These are phyloP conservation scores for Silurus lanzhouensis DNA, from an alignment of 2,797 vertebrate genomes.

Conservation along the genomic window DNA sequence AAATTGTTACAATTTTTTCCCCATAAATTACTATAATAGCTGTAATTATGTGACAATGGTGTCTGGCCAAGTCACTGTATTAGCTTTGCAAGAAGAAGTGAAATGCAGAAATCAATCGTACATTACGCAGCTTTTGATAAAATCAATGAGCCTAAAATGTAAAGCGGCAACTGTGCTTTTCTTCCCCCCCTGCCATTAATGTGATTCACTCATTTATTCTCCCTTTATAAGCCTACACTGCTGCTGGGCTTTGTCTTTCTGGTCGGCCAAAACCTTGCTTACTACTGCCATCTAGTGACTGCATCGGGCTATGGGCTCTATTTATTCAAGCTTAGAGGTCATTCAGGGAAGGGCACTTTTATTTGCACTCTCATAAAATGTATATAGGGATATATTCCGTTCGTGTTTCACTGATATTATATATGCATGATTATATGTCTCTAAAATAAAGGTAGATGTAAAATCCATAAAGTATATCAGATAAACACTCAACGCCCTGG, in stretches of 20 bases:
- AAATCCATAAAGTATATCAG: not conserved
- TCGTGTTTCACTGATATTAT: not conserved
- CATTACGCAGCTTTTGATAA: slow-evolving; percentile 9
- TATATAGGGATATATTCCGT: not conserved
- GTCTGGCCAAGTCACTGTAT: slow-evolving; percentile 1
- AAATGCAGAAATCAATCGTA: slow-evolving; percentile 17
- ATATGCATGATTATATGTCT: not conserved
- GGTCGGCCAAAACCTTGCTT: slow-evolving; percentile 35
- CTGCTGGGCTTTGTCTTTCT: not conserved
- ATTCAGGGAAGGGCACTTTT: not conserved
- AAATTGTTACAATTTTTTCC: not conserved
- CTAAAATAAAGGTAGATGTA: not conserved
- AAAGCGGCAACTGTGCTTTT: not conserved
- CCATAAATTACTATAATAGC: slow-evolving; percentile 16
- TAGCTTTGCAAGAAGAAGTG: not conserved
- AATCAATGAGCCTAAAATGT: slow-evolving; percentile 18
- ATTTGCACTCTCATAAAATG: not conserved
- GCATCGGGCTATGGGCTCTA: not conserved
- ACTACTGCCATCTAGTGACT: slow-evolving; percentile 45
- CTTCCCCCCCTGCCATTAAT: not conserved
- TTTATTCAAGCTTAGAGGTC: slow-evolving; percentile 10
- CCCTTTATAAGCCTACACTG: not conserved
- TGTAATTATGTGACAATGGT: slow-evolving; percentile 15
- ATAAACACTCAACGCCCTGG: not conserved
- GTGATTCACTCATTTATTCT: slow-evolving; percentile 21